These are phyloP conservation scores for Serripes groenlandicus DNA, from an alignment of 2,888 invertebrate genomes.

Conservation along the genomic window DNA sequence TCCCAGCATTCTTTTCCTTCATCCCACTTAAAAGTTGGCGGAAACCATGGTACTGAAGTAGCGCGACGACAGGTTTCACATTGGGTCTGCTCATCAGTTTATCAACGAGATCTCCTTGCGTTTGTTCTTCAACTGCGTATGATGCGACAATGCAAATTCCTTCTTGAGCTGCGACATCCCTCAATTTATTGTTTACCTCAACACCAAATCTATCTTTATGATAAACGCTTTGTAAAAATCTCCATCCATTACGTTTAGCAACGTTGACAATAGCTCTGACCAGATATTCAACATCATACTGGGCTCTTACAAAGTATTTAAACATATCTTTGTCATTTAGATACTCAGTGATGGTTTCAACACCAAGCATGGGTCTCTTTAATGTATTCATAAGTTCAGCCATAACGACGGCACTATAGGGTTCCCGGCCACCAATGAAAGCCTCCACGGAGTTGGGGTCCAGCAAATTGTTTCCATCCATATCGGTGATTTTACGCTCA, in stretches of 20 bases:
- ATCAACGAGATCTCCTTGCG: conserved; percentile 51
- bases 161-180: conserved; percentile 72
- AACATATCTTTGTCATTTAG: conserved; percentile 70
- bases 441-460: conserved; percentile 78
- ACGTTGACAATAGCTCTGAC: conserved; percentile 83
- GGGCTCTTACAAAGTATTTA: conserved; percentile 71
- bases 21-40: conserved; percentile 67
- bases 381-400: conserved; percentile 87
- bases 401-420: conserved; percentile 69
- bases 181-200: conserved; percentile 68
- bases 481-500: conserved; percentile 66
- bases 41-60: conserved; percentile 58
- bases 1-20: conserved; percentile 46
- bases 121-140: conserved; percentile 45
- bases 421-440: conserved; percentile 75
- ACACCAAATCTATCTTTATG: conserved; percentile 59
- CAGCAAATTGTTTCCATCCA: conserved; percentile 64
- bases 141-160: conserved; percentile 82
- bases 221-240: conserved; percentile 83
- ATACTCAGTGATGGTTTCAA: conserved; percentile 69
- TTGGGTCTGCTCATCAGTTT: conserved; percentile 63
- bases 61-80: conserved; percentile 76
- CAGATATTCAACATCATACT: conserved; percentile 69
- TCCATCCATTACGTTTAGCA: conserved; percentile 85
- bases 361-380: conserved; percentile 87